Evolutionary conservation across 2,888 invertebrate genomes (phyloP).

Genomic region (Aporophyla lueneburgensis): DNA sequence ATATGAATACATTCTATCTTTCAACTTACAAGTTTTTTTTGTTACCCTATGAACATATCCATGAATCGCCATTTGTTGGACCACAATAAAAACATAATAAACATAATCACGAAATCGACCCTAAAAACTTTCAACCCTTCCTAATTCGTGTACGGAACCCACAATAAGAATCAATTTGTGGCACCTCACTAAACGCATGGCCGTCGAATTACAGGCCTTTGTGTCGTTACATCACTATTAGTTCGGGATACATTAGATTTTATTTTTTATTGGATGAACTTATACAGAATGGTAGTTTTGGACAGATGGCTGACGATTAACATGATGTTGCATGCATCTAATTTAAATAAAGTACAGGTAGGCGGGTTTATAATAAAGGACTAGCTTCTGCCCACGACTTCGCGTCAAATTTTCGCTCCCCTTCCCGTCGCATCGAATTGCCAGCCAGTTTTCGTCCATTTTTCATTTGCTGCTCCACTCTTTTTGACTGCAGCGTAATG

Average conservation of each 20-base stretch:
- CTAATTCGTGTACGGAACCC: constrained; percentile 71
- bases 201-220: constrained; percentile 78
- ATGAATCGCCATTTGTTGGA: constrained; percentile 46
- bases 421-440: no score
- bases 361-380: no score
- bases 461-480: no score
- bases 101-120: constrained; percentile 62
- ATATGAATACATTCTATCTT: not conserved
- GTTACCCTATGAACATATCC: constrained; percentile 10
- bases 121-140: constrained; percentile 71
- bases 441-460: no score
- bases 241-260: constrained; percentile 51
- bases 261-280: constrained; percentile 57
- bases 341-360: not conserved
- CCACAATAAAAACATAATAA: constrained; percentile 52
- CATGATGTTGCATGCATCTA: not conserved
- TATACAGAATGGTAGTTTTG: constrained; percentile 16
- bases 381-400: no score
- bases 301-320: constrained; percentile 40
- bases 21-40: not conserved
- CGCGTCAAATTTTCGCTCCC: no score
- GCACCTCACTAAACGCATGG: constrained; percentile 81
- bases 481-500: no score
- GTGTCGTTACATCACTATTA: constrained; percentile 71
- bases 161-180: constrained; percentile 88